A percentile compares a stretch with the other conserved stretches of the same genome.
These are phyloP conservation scores for Cryptosula pallasiana DNA, from an alignment of 2,888 invertebrate species.

Conservation along the genomic window DNA sequence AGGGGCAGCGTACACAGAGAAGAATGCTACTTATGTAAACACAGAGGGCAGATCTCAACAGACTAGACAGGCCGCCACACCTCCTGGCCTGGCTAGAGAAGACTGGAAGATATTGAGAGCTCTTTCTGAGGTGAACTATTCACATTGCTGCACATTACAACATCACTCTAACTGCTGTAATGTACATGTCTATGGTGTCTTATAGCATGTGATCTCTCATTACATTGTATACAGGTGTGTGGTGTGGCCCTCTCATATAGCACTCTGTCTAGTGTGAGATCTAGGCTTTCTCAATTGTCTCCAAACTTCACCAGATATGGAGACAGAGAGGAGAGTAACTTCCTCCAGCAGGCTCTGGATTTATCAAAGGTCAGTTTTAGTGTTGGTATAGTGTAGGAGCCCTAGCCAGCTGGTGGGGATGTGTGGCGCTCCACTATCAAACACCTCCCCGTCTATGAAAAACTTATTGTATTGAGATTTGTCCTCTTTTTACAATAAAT, in stretches of 20 bases:
- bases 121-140: conserved; percentile 72
- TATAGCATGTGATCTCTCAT: no score
- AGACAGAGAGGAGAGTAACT: conserved; percentile 76
- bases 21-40: conserved; percentile 93
- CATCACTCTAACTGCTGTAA: not conserved
- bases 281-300: conserved; percentile 75
- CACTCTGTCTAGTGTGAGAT: conserved; percentile 72
- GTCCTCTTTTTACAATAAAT: no score
- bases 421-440: no score
- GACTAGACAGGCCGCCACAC: conserved; percentile 77
- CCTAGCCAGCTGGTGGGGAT: not conserved
- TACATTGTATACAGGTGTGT: conserved; percentile 57
- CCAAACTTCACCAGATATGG: conserved; percentile 85
- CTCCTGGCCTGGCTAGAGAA: conserved; percentile 86
- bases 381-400: not conserved
- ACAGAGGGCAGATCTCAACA: conserved; percentile 95
- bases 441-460: no score
- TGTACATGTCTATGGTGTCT: no score
- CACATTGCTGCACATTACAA: not conserved
- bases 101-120: conserved; percentile 99
- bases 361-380: conserved; percentile 56
- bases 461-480: no score
- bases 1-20: conserved; percentile 95
- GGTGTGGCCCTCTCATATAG: conserved; percentile 79
- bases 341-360: conserved; percentile 72